These are phyloP conservation scores for Pocota personata DNA, from an alignment of 2,888 invertebrate genomes.

Conservation along the genomic window DNA sequence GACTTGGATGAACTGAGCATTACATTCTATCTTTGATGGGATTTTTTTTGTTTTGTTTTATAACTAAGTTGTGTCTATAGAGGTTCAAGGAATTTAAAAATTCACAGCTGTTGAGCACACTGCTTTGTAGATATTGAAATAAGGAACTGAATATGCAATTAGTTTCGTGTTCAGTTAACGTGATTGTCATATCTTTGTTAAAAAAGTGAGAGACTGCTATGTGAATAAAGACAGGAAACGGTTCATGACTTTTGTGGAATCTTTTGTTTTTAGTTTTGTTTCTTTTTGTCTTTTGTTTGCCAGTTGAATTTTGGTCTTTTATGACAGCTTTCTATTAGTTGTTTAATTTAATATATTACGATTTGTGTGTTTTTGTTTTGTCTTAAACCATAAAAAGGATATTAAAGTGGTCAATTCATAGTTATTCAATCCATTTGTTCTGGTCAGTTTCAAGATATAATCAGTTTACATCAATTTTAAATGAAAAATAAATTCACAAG, in stretches of 20 bases:
- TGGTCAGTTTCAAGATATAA: too few relatives aligned
- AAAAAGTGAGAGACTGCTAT: neutral
- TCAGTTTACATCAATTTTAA: too few relatives aligned
- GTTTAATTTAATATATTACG: too few relatives aligned
- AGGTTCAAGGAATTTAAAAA: neutral
- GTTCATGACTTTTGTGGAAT: neutral
- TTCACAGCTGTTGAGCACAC: neutral
- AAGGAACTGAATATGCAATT: constrained; percentile 6
- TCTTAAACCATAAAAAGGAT: too few relatives aligned
- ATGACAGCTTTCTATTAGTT: neutral
- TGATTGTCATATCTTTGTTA: neutral
- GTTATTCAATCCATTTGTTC: too few relatives aligned
- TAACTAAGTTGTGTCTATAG: neutral
- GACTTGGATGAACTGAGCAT: neutral
- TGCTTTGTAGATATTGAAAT: neutral
- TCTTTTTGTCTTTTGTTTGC: neutral
- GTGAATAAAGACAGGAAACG: neutral
- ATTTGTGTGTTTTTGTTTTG: too few relatives aligned
- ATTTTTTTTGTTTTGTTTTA: neutral
- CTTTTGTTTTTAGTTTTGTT: neutral
- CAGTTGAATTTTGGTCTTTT: neutral
- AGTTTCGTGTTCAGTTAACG: neutral
- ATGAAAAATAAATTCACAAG: too few relatives aligned
- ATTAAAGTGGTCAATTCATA: too few relatives aligned
- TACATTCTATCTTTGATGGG: neutral